phyloP scores from a whole-genome alignment of 64 coral and sea anemone genomes.

The Montipora capricornis region DNA sequence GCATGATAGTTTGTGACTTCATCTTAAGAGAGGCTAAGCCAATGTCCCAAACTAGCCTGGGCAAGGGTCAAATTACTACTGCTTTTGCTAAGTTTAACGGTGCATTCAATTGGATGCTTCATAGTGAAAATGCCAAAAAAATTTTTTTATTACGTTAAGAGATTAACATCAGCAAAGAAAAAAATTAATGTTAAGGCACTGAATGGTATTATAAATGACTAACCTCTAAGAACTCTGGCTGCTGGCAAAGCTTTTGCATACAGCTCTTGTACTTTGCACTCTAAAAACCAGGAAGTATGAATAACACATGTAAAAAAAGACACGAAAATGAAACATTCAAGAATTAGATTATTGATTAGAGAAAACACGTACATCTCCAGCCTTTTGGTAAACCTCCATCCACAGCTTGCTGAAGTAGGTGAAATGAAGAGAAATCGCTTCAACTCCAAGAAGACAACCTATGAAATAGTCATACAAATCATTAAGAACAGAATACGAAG shows the following conservation, averaged over 20 bases:
- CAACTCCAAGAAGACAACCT: conserved; percentile 97
- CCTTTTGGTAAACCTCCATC: conserved; percentile 97
- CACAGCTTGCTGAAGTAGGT: conserved; percentile 92
- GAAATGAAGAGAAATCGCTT: conserved; percentile 93
- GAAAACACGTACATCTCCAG: conserved; percentile 76
- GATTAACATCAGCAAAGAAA: too few relatives aligned
- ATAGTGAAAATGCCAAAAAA: too few relatives aligned
- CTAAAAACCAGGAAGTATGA: conserved; percentile 41
- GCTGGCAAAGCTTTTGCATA: conserved; percentile 90
- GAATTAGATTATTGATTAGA: too few relatives aligned
- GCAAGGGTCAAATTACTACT: too few relatives aligned
- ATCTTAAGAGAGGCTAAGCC: too few relatives aligned
- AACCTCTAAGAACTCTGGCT: conserved; percentile 95
- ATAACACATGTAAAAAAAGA: not conserved
- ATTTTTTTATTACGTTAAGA: too few relatives aligned
- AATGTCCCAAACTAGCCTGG: too few relatives aligned
- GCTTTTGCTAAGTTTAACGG: too few relatives aligned
- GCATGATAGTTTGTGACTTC: too few relatives aligned
- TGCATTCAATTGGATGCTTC: too few relatives aligned
- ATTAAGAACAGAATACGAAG: too few relatives aligned
- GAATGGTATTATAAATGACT: not conserved
- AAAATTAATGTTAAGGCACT: too few relatives aligned
- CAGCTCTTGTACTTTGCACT: conserved; percentile 88
- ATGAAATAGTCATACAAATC: not conserved
- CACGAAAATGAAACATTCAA: not conserved